phyloP scores from a whole-genome alignment of 2,113 vertebrate species.

The Myotis yumanensis region DNA sequence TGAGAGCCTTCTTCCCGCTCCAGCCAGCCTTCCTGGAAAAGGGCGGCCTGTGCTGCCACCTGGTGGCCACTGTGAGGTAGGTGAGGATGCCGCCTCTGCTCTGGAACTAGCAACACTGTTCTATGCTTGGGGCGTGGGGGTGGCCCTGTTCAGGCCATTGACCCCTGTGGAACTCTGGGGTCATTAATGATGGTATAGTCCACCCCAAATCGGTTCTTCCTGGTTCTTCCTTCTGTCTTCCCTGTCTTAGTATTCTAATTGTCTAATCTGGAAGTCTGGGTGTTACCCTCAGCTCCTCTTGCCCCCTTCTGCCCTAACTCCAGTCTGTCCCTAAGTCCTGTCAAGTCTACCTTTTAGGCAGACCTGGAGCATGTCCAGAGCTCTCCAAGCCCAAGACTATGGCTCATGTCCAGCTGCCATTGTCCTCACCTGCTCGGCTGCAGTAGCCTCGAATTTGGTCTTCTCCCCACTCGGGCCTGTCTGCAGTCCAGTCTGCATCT shows the following conservation, averaged over 20 bases:
- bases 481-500: background rate
- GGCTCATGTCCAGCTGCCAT: background rate
- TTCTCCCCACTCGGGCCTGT: background rate
- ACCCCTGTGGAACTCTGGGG: background rate
- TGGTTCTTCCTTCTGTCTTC: background rate
- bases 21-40: background rate
- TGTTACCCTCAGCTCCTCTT: background rate
- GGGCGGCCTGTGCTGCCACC: slow-evolving; percentile 71
- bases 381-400: background rate
- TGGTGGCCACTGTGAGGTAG: slow-evolving; percentile 4
- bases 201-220: background rate
- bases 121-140: too few species aligned
- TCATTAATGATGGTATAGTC: background rate
- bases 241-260: background rate
- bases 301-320: background rate
- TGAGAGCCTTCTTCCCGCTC: fast-evolving
- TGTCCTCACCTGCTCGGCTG: fast-evolving
- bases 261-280: background rate
- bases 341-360: background rate
- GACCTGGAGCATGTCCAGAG: background rate
- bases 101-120: fast-evolving
- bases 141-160: background rate
- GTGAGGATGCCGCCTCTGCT: fast-evolving
- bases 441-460: background rate
- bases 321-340: background rate